phyloP scores from a whole-genome alignment of 2,797 vertebrate species.

The Sebastes goodei region DNA sequence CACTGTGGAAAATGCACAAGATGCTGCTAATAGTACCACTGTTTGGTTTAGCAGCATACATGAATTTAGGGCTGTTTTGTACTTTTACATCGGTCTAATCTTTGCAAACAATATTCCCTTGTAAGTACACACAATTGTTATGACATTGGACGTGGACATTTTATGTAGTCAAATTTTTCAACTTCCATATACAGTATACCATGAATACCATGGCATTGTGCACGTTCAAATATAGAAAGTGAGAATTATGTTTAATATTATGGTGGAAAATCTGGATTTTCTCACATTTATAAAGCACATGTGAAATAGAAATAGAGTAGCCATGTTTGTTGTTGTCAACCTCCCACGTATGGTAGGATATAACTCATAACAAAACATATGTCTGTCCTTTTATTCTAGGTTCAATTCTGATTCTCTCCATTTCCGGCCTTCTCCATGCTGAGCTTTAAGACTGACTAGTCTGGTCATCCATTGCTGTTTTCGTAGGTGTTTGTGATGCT shows the following conservation, averaged over 20 bases:
- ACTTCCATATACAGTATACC: too few species aligned
- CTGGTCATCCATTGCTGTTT: slow-evolving; percentile 44
- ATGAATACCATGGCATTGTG: too few species aligned
- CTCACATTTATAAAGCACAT: not conserved
- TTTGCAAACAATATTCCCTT: too few species aligned
- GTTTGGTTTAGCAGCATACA: not conserved
- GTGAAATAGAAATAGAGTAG: not conserved
- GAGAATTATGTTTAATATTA: not conserved
- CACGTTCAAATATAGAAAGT: not conserved
- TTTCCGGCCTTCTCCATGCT: not conserved
- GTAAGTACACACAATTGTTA: too few species aligned
- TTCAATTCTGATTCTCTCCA: not conserved
- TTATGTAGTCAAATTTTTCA: too few species aligned
- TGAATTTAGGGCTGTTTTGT: not conserved
- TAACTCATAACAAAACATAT: not conserved
- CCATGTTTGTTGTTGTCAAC: not conserved
- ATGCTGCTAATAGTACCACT: not conserved
- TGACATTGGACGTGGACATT: too few species aligned
- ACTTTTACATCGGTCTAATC: too few species aligned
- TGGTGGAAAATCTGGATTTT: not conserved
- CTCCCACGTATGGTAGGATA: not conserved
- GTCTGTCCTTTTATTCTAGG: not conserved
- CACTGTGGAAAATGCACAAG: not conserved
- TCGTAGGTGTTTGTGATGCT: slow-evolving; percentile 56
- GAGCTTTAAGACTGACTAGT: slow-evolving; percentile 36